Base-by-base conservation (phyloP, 2,888 invertebrate species). In the Microchrysa polita region DNA sequence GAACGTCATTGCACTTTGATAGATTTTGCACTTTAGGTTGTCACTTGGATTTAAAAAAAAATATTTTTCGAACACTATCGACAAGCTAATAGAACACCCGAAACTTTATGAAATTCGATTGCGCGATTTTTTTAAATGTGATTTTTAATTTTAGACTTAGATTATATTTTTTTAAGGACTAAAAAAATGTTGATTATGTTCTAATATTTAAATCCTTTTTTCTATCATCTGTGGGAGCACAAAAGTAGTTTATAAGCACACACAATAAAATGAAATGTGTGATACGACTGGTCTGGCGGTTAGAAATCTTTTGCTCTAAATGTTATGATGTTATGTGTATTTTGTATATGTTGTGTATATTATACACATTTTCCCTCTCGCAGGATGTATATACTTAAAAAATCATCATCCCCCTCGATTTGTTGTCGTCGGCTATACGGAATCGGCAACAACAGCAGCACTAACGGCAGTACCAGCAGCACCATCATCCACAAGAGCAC, bases 281-380 rank as follows among this genome's bases (percentile, higher is more conserved):
- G 69, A 69, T 69, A 77, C 77, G 79, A 79, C 80, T 79, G 78
- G 78, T 79, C 78, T 79, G 80, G 79, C 79, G 80, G 80, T 80
- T 80, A 79, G 79, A 79, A 80, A 80, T 80, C 80, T 80, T 80
- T 80, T 80, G 79, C 79, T 77, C 78, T 78, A 78, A 79, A 79
- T 79, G 78, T 79, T 80, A 79, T 79, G 79, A 79, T 79, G 79
- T 77, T 79, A 78, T 78, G 79, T 79, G 78, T 78, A 78, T 78
- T 78, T 79, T 78, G 78, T 79, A 77, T 78, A 77, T 77, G 75
- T 65, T 73, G 48, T 69, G 69, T 69, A 69, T 69, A 57, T 73
- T 72, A 67, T 67, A 60, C 61, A 69, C 42, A 73, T 76, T 76
- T 76, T 73, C 72, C 63, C 72, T 75, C 71, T 71, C 71, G 48